A percentile compares a stretch with the other conserved stretches of the same genome.
These are phyloP conservation scores for Camelus dromedarius DNA, from an alignment of 2,113 vertebrate species.

Conservation along the genomic window DNA sequence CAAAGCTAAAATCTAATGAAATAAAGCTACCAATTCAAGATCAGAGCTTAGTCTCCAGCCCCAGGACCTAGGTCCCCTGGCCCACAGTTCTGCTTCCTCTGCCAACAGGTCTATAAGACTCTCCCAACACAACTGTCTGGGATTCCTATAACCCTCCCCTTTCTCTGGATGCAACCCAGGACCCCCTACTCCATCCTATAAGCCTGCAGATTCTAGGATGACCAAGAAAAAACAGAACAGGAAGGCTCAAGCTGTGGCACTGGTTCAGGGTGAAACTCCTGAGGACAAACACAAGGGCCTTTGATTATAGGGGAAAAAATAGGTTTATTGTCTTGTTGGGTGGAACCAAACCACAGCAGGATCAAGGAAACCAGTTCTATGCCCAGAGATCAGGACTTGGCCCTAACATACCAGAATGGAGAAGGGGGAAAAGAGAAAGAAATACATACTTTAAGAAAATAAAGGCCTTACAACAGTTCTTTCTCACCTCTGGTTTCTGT, in stretches of 20 bases:
- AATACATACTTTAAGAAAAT: slow-evolving; percentile 37
- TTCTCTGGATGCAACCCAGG: not conserved
- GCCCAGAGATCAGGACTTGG: slow-evolving; percentile 44
- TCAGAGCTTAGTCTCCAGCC: not conserved
- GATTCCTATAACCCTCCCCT: not conserved
- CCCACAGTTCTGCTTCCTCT: not conserved
- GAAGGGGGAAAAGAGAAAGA: not conserved
- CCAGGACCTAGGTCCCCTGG: not conserved
- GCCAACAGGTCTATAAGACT: not conserved
- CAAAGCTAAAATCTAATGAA: not conserved
- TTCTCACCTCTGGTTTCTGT: not conserved
- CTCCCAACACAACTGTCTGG: not conserved
- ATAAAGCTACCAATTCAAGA: not conserved
- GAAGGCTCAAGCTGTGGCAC: slow-evolving; percentile 29
- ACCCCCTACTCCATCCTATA: not conserved
- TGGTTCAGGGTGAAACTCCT: slow-evolving; percentile 7
- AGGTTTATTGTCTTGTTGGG: slow-evolving; percentile 64
- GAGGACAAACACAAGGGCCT: slow-evolving; percentile 62
- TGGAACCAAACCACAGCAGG: slow-evolving; percentile 44
- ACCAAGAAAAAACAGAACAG: slow-evolving; percentile 26
- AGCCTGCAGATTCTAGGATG: not conserved
- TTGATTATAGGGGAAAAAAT: slow-evolving; percentile 63
- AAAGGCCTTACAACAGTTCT: not conserved
- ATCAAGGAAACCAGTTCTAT: slow-evolving; percentile 61
- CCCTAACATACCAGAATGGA: slow-evolving; percentile 11